These are phyloP conservation scores for Tragopan temminckii DNA, from an alignment of 2,797 vertebrate species.

Conservation along the genomic window DNA sequence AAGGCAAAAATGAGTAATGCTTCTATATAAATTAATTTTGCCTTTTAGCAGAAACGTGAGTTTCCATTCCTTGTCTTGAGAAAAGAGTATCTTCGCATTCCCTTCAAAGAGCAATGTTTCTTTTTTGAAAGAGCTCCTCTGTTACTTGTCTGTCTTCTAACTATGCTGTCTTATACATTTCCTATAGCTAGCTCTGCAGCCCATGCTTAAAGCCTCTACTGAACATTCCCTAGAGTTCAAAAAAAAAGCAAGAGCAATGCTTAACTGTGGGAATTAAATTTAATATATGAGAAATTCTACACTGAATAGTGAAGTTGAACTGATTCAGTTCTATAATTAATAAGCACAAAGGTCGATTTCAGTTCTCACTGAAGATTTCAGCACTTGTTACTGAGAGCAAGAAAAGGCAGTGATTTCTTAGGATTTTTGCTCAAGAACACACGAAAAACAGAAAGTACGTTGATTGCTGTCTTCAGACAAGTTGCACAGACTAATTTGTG, in stretches of 20 bases:
- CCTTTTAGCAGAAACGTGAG: not conserved
- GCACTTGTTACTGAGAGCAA: not conserved
- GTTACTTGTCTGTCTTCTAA: not conserved
- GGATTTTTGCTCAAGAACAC: not conserved
- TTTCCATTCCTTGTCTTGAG: not conserved
- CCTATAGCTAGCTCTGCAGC: not conserved
- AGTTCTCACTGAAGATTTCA: not conserved
- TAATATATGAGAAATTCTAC: not conserved
- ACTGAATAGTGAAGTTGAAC: not conserved
- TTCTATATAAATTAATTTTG: not conserved
- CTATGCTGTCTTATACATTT: not conserved
- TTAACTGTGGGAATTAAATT: not conserved
- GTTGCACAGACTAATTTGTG: not conserved
- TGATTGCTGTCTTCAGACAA: not conserved
- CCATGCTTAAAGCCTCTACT: accelerated
- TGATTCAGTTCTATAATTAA: not conserved
- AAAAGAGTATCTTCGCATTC: not conserved
- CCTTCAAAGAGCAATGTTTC: not conserved
- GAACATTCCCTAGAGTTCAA: not conserved
- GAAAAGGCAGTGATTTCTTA: not conserved
- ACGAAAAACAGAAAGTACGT: not conserved
- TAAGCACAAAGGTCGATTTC: accelerated
- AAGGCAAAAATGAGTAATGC: not conserved
- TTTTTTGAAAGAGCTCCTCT: not conserved
- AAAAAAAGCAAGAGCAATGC: not conserved